Evolutionary conservation across 2,113 vertebrate genomes (phyloP).

Genomic region (Corynorhinus townsendii): DNA sequence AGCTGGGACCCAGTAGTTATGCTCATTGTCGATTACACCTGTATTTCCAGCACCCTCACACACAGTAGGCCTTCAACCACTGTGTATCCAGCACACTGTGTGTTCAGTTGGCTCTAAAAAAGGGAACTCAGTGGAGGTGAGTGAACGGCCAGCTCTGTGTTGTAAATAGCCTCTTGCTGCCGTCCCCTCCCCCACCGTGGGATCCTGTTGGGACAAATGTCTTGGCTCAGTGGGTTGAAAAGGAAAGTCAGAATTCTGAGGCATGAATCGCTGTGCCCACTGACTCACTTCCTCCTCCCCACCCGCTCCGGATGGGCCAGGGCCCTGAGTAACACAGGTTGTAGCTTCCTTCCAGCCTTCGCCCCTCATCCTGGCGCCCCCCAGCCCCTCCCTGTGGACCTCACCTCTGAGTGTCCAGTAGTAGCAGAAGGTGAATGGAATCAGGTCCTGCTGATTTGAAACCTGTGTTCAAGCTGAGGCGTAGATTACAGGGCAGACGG

Average conservation of each 20-base stretch:
- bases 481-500: background rate
- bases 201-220: constrained; percentile 65
- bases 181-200: background rate
- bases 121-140: background rate
- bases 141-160: background rate
- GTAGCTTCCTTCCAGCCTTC: background rate
- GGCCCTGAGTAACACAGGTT: constrained; percentile 60
- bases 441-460: background rate
- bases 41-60: background rate
- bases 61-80: background rate
- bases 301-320: background rate
- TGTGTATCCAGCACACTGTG: background rate
- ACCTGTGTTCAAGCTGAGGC: background rate
- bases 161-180: background rate
- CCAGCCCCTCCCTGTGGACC: background rate
- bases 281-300: constrained; percentile 72
- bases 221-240: constrained; percentile 71
- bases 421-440: background rate
- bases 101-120: background rate
- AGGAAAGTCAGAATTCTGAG: constrained; percentile 68
- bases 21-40: background rate
- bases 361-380: background rate
- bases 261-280: constrained; percentile 50
- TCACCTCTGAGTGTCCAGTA: background rate
- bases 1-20: background rate